Evolutionary conservation across 1,140 invertebrate species (phyloP), one percentile per base, ranked within the genome.

Genomic region (Penaeus chinensis): DNA sequence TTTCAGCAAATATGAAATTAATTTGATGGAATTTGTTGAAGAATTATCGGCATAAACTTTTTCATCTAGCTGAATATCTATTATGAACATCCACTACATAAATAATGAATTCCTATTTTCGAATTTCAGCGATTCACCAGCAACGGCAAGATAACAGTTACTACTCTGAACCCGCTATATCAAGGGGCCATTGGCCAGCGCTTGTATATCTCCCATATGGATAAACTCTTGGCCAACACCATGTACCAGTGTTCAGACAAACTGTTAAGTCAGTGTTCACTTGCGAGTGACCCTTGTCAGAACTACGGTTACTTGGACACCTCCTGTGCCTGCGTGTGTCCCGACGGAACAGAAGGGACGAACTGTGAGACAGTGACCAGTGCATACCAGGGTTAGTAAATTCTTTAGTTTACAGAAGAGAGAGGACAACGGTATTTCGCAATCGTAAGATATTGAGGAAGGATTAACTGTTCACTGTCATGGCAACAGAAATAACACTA

Each of bases 301-400:
- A 83, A 83, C 61, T 42, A 74, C 18, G 81, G 81, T 24, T 83
- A 69, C 24, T 42, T 83, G 47, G n/a, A n/a, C 61, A 83, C 27
- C 22, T 27, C 65, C 61, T 83, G 81, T 61, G 37, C 82, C 37
- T 84, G 82, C 82, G 63, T 69, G 3, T 84, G 82, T 20, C 82
- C 82, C 11, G 47, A 37, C 4, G 47, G 76, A 7, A 84, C 82
- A 18, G 11, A 10, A 20, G 82, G 82, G 22, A 63, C 61, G 19
- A 84, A 27, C 27, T 84, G 82, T 42, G 79, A 81, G 13, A 54
- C 79, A 16, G 79, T 81, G 60, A 81, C 4, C 10, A 66, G 19
- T 19, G 24, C 79, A 32, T 81, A 81, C 79, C 27, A 81, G 18
- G 71, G 71, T 74, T 2, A 74, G 71, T 74, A 74, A 74, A 27